Conservation (phyloP, 2,888 invertebrate genomes). For the Anoplius nigerrimus region DNA sequence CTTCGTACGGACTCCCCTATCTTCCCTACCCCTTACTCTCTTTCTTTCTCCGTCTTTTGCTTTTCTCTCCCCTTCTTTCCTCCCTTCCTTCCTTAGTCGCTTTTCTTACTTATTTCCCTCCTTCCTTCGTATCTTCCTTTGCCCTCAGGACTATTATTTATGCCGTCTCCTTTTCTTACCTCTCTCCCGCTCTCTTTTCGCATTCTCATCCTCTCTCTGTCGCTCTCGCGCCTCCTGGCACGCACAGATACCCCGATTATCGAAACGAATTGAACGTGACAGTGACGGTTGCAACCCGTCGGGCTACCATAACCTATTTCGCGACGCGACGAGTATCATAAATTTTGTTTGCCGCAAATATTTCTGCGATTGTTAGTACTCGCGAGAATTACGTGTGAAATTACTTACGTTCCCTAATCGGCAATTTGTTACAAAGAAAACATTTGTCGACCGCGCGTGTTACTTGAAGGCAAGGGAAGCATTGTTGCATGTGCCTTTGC, state of each 20-base stretch:
- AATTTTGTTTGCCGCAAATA: too few species aligned
- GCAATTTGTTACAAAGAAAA: too few species aligned
- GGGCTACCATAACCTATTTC: background rate
- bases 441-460: too few species aligned
- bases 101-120: too few species aligned
- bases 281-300: slow-evolving; percentile 1
- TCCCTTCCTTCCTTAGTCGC: slow-evolving; percentile 31
- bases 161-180: slow-evolving; percentile 22
- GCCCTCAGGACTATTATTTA: background rate
- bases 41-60: background rate
- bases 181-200: slow-evolving; percentile 17
- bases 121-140: background rate
- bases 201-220: slow-evolving; percentile 8
- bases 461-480: too few species aligned
- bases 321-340: too few species aligned
- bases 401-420: too few species aligned
- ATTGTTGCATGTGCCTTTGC: too few species aligned
- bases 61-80: too few species aligned
- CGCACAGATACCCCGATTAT: slow-evolving; percentile 5
- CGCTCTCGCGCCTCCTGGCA: background rate
- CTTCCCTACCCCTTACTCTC: background rate
- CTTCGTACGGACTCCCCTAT: too few species aligned
- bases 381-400: too few species aligned
- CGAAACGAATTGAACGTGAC: slow-evolving; percentile 19
- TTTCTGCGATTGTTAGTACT: too few species aligned